Base-by-base conservation (phyloP, 1,140 invertebrate species). In the Diuraphis noxia region DNA sequence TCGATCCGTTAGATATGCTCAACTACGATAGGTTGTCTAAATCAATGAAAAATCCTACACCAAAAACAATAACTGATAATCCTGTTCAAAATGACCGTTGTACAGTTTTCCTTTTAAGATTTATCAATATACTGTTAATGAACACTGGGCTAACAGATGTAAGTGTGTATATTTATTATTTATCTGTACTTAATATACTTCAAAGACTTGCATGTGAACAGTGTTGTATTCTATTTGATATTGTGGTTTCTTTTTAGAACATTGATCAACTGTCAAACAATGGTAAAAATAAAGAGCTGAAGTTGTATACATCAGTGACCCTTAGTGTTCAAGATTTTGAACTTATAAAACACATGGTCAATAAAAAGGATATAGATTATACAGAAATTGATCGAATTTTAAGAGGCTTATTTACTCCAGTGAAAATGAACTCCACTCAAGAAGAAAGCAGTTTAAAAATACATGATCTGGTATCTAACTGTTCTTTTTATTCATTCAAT, bases 371-470 rank as follows among this genome's bases (percentile, higher is more conserved):
- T 82, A 52, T 91, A 2, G 72, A 91, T 91, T 91, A 79, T 19
- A 30, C 13, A 9, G 88, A 91, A 91, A 40, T 91, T 38, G 88
- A 91, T 81, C 88, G 72, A 52, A 91, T 91, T 38, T 81, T 91
- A 21, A 91, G 38, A n/a, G 13, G 40, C 25, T 38, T 91, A 46
- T 91, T 91, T 91, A 56, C 23, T 56, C 49, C 49, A 7, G 8
- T 43, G 25, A 10, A n/a, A 43, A 41, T 34, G 34, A 46, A 25
- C 34, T 13, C 41, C 10, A n/a, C 25, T 41, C 25, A 63, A 63
- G 40, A 43, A 40, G 23, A 10, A 10, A 5, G 46, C 40, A 34
- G 10, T 41, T 25, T 36, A 34, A 17, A 36, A 34, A 34, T 41
- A 23, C 63, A 19, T 21, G 30, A 86, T 63, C 34, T 40, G 36